Base-by-base conservation (phyloP, 2,888 invertebrate species). In the Leptopilina drosophilae region DNA sequence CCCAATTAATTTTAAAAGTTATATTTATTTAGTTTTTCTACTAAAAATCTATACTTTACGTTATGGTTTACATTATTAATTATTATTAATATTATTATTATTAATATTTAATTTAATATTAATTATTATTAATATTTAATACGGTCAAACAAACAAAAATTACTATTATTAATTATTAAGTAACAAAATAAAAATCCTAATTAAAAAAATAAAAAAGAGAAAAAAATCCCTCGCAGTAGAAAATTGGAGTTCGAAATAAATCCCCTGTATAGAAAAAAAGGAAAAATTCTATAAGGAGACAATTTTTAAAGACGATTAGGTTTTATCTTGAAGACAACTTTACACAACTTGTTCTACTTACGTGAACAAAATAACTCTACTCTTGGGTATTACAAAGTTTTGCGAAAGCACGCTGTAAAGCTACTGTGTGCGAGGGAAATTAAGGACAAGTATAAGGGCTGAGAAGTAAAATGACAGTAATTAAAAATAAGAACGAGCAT, bases 401-500 rank as follows among this genome's bases (percentile, higher is more conserved):
- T 69, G 26, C 49, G 42, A 26, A 14, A 26, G 49, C 49, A 46
- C 6, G 6, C 49, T 69, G 69, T 26, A 26, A 69, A 69, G 69
- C 14, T 67, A 15, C 20, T 62, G 62, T 62, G 62, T 20, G n/a
- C 62, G 67, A 33, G 26, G 53, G 69, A 69, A 69, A 49, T 73
- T 56, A 15, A 40, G 56, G 53, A 56, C 33, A 73, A 73, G 33
- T 14, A 40, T 33, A 49, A 11, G 12, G n/a, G 33, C 33, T 26
- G 33, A 73, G 33, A 20, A 20, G 56, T 26, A 56, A 20, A 56
- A 73, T 73, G 56, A 73, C 73, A 73, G 53, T 56, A 73, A 73
- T 73, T 73, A 73, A 73, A 73, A 53, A 73, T 73, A 73, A 73
- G 33, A 56, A 69, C 1, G 67, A 49, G 49, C 5, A 64, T 1